These are phyloP conservation scores for Enteromius anoplus DNA, from an alignment of 2,797 vertebrate genomes.

Conservation along the genomic window DNA sequence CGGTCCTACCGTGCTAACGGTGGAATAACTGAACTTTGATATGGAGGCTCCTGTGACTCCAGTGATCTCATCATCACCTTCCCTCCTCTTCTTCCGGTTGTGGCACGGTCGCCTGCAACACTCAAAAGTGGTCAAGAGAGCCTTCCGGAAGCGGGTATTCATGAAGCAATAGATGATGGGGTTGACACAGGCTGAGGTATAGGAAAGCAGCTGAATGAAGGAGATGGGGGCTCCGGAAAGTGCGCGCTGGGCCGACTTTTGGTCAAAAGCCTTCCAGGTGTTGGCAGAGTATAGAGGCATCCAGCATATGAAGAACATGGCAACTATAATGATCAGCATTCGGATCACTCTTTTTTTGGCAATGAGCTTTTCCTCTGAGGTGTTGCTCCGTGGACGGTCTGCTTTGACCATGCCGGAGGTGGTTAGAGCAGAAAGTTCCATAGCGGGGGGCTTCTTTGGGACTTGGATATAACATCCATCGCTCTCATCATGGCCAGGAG, in stretches of 20 bases:
- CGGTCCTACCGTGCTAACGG: conserved; percentile 85
- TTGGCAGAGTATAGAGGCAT: conserved; percentile 90
- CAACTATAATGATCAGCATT: conserved; percentile 93
- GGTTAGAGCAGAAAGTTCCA: conserved; percentile 84
- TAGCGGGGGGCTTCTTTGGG: conserved; percentile 70
- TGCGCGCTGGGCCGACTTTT: conserved; percentile 70
- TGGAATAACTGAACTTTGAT: conserved; percentile 92
- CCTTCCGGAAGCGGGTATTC: conserved; percentile 92
- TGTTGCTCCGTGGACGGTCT: conserved; percentile 78
- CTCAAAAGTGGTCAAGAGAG: conserved; percentile 82
- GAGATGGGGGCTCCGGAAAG: conserved; percentile 91
- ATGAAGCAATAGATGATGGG: conserved; percentile 97
- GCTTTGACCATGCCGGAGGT: conserved; percentile 61
- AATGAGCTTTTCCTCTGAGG: conserved; percentile 84
- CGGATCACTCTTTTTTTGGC: conserved; percentile 91
- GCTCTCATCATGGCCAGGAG: conserved; percentile 72
- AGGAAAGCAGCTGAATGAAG: conserved; percentile 93
- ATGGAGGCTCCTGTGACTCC: conserved; percentile 70
- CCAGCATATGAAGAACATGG: conserved; percentile 94
- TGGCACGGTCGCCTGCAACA: conserved; percentile 67
- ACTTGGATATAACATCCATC: conserved; percentile 92
- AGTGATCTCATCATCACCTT: conserved; percentile 66
- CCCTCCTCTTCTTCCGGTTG: conserved; percentile 59
- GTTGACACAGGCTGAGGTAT: conserved; percentile 89
- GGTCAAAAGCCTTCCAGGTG: conserved; percentile 90